Conservation (phyloP, 2,797 vertebrate genomes). For the Acipenser transmontanus region DNA sequence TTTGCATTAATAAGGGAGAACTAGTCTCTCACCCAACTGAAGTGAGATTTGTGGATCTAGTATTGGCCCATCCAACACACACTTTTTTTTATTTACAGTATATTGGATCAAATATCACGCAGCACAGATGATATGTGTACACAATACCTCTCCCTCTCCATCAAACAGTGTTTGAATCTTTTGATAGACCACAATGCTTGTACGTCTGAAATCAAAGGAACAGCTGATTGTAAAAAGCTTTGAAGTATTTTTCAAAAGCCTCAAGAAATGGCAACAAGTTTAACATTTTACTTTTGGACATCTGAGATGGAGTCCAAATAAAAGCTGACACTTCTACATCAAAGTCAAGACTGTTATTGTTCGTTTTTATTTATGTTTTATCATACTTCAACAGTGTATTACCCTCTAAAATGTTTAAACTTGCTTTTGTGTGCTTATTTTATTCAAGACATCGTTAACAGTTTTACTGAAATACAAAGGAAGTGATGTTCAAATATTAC, state of each 20-base stretch:
- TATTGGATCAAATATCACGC: too few species aligned
- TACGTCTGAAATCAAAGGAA: background rate
- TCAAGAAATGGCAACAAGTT: background rate
- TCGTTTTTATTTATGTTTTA: background rate
- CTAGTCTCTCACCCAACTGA: too few species aligned
- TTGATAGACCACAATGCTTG: background rate
- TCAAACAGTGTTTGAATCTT: background rate
- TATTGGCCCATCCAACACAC: too few species aligned
- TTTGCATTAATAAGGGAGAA: too few species aligned
- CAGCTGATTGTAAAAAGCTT: background rate
- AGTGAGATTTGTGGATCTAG: too few species aligned
- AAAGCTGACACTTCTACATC: background rate
- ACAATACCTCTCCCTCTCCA: background rate
- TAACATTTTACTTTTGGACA: background rate
- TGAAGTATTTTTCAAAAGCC: background rate
- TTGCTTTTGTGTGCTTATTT: too few species aligned
- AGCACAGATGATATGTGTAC: background rate
- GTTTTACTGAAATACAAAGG: too few species aligned
- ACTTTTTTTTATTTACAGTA: too few species aligned
- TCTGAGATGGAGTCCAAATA: background rate
- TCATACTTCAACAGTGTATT: background rate
- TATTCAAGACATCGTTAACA: too few species aligned
- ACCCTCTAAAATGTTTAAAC: background rate
- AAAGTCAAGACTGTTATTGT: background rate
- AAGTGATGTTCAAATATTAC: too few species aligned